Conservation (phyloP, 2,797 vertebrate genomes). For the Crypturellus tataupa region DNA sequence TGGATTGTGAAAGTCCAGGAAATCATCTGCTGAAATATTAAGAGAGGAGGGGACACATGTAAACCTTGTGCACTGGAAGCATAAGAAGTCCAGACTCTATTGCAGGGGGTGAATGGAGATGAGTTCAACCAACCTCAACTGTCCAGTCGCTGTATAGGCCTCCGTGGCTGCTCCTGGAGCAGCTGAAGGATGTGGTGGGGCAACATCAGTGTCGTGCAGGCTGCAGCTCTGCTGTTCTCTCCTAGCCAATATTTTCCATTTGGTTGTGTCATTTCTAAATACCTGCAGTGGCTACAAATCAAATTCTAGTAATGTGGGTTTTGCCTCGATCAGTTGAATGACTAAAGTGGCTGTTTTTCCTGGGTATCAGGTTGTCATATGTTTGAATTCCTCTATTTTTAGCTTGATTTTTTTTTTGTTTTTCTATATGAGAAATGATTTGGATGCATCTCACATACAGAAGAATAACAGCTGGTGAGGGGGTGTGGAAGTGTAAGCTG, state of each 20-base stretch:
- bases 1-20: background rate
- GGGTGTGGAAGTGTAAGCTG: conserved; percentile 55
- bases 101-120: background rate
- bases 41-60: background rate
- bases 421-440: conserved; percentile 7
- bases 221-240: background rate
- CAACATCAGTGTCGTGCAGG: background rate
- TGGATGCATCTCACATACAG: conserved; percentile 51
- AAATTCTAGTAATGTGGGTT: background rate
- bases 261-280: background rate
- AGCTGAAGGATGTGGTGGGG: background rate
- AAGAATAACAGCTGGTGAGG: conserved; percentile 75
- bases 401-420: background rate
- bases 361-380: background rate
- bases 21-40: background rate
- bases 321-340: conserved; percentile 25
- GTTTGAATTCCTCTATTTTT: conserved; percentile 51
- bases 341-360: conserved; percentile 31
- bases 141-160: too few species aligned
- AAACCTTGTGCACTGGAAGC: background rate
- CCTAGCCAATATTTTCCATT: background rate
- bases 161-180: background rate
- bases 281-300: background rate
- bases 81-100: too few species aligned
- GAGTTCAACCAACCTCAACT: background rate